Evolutionary conservation across 2,797 vertebrate species (phyloP).

Genomic region (Yasuhikotakia modesta): DNA sequence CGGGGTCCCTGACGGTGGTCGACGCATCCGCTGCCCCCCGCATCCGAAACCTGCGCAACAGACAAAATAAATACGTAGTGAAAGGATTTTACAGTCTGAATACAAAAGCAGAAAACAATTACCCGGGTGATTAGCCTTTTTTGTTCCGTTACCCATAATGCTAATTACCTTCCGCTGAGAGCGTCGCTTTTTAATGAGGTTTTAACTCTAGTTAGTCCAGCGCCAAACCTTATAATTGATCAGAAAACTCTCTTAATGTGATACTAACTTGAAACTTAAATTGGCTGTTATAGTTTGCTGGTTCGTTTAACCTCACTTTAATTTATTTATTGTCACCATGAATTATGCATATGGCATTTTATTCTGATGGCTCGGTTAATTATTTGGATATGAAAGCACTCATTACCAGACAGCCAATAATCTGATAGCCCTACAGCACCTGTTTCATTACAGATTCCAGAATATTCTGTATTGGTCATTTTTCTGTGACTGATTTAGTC

Average conservation of each 20-base stretch:
- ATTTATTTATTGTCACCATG: neutral
- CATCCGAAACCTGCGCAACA: conserved; percentile 64
- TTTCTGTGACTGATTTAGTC: too few species aligned
- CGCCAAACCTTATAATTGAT: neutral
- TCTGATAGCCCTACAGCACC: conserved; percentile 26
- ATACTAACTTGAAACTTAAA: neutral
- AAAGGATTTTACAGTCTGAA: conserved; percentile 48
- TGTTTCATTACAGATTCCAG: neutral
- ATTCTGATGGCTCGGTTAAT: conserved; percentile 28
- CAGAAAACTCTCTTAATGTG: neutral
- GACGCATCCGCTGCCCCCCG: conserved; percentile 28
- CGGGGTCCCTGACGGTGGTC: neutral
- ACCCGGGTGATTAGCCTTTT: conserved; percentile 56
- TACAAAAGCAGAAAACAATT: conserved; percentile 53
- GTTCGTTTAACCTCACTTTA: neutral
- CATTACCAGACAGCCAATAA: conserved; percentile 40
- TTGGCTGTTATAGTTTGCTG: neutral
- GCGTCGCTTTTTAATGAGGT: neutral
- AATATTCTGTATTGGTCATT: neutral
- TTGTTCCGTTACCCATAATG: conserved; percentile 61
- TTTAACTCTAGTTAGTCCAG: neutral
- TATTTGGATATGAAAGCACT: conserved; percentile 36
- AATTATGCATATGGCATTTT: conserved; percentile 12
- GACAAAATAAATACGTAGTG: conserved; percentile 71
- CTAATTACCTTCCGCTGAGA: conserved; percentile 54